Conservation (phyloP, 1,140 invertebrate species). For the Pectinophora gossypiella region DNA sequence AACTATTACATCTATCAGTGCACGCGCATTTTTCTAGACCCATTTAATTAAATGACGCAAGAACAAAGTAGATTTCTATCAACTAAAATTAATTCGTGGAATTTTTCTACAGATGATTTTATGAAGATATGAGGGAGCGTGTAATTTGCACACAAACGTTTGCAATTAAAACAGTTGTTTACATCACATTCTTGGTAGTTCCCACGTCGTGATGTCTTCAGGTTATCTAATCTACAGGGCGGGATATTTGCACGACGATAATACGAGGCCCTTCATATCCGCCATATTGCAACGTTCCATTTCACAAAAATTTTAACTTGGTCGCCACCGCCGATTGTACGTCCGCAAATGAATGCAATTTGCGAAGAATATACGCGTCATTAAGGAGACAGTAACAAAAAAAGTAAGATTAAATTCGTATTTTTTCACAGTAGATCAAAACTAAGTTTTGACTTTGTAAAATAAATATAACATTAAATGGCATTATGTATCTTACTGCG, state of each 20-base stretch:
- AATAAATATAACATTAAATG: too few relatives aligned
- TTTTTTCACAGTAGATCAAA: too few relatives aligned
- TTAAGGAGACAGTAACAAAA: too few relatives aligned
- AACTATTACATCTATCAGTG: neutral
- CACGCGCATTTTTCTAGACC: neutral
- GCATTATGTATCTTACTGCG: too few relatives aligned
- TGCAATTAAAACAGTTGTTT: constrained; percentile 17
- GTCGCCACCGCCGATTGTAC: too few relatives aligned
- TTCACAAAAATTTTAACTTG: too few relatives aligned
- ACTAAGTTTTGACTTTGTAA: too few relatives aligned
- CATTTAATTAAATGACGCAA: neutral
- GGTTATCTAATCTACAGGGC: constrained; percentile 65
- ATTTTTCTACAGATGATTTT: neutral
- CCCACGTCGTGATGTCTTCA: constrained; percentile 44
- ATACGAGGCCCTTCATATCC: constrained; percentile 46
- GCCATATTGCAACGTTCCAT: constrained; percentile 28
- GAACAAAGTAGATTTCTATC: neutral
- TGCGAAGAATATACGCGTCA: too few relatives aligned
- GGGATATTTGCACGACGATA: constrained; percentile 70
- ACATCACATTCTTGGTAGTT: constrained; percentile 26
- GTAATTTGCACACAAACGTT: constrained; percentile 6
- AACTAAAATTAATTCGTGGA: neutral
- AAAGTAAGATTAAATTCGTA: too few relatives aligned
- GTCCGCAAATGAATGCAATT: too few relatives aligned
- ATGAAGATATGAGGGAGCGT: neutral